Evolutionary conservation across 2,888 invertebrate genomes (phyloP).

Genomic region (Cybosia mesomella): DNA sequence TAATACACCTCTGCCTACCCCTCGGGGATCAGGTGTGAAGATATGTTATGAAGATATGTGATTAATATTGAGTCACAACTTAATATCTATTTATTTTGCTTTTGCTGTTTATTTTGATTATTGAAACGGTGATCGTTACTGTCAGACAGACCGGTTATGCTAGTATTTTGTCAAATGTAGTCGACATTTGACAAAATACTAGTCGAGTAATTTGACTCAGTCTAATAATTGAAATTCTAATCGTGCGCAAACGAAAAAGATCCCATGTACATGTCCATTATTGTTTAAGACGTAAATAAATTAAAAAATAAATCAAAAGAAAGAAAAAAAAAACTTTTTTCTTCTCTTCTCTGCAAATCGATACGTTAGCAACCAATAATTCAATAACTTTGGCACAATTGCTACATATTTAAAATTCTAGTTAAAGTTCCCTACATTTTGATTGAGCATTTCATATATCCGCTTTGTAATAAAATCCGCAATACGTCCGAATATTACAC

Average conservation of each 20-base stretch:
- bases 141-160: not conserved
- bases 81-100: not conserved
- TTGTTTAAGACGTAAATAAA: not conserved
- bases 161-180: too few relatives aligned
- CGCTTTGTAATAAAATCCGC: conserved; percentile 44
- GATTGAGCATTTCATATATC: conserved; percentile 32
- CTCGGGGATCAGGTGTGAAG: too few relatives aligned
- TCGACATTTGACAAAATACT: too few relatives aligned
- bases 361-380: not conserved
- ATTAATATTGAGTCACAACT: not conserved
- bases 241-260: too few relatives aligned
- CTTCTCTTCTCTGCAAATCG: not conserved
- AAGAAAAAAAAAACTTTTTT: not conserved
- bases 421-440: conserved; percentile 9
- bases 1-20: too few relatives aligned
- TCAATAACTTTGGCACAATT: not conserved
- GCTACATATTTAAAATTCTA: not conserved
- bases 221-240: too few relatives aligned
- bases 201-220: too few relatives aligned
- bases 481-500: conserved; percentile 53
- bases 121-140: not conserved
- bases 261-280: not conserved
- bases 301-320: not conserved
- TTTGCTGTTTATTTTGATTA: not conserved
- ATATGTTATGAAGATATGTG: too few relatives aligned